Evolutionary conservation across 2,888 invertebrate genomes (phyloP).

Genomic region (Trypoxylon attenuatum): DNA sequence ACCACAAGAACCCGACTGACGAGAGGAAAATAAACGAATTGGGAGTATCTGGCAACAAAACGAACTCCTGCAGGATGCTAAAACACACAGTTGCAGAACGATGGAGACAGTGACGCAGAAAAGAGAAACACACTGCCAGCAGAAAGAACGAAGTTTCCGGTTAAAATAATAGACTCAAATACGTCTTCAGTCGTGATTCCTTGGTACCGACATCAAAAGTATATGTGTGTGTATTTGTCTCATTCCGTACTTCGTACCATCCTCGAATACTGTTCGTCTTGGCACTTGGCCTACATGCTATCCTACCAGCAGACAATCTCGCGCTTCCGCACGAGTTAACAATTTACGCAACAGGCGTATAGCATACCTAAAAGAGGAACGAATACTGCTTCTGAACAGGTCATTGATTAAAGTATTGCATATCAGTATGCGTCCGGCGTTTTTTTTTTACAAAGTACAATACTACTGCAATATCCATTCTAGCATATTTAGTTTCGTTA

Average conservation of each 20-base stretch:
- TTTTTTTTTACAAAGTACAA: too few species aligned
- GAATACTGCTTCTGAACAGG: conserved; percentile 17
- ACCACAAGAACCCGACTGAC: too few species aligned
- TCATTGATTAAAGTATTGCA: too few species aligned
- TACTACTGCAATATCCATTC: too few species aligned
- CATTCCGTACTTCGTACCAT: neutral
- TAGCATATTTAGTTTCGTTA: too few species aligned
- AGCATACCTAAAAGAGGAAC: neutral
- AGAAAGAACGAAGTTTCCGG: conserved; percentile 2
- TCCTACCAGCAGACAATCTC: conserved; percentile 22
- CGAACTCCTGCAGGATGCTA: too few species aligned
- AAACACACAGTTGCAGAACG: too few species aligned
- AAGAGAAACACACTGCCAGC: too few species aligned
- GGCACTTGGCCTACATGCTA: conserved; percentile 41
- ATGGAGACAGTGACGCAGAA: too few species aligned
- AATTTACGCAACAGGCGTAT: conserved; percentile 23
- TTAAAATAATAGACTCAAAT: conserved; percentile 40
- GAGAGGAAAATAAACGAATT: too few species aligned
- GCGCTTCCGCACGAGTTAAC: conserved; percentile 32
- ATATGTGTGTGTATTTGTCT: conserved; percentile 14
- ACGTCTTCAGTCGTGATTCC: conserved; percentile 25
- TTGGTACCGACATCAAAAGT: conserved; percentile 19
- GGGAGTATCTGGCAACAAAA: too few species aligned
- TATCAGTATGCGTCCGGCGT: too few species aligned
- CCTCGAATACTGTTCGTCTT: conserved; percentile 27